Conservation (phyloP, 1,140 invertebrate species). For the Scylla paramamosain region DNA sequence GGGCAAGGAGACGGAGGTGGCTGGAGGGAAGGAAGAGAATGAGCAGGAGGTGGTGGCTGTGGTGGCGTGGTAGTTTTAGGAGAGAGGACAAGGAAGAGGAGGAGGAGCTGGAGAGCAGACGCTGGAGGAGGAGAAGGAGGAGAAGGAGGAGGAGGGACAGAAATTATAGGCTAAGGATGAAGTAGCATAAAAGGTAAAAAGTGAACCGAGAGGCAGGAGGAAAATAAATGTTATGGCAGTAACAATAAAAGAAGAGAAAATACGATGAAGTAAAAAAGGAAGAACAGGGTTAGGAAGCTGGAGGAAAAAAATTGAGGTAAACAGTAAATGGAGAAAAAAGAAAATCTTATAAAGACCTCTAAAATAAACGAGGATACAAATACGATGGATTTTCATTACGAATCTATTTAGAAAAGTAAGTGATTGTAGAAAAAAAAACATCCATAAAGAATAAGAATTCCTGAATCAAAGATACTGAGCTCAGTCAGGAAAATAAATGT, state of each 20-base stretch:
- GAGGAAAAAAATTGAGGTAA: too few species aligned
- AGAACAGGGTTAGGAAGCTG: too few species aligned
- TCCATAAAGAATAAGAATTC: neutral
- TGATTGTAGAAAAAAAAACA: neutral
- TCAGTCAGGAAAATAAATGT: neutral
- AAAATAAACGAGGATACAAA: neutral
- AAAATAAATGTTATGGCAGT: too few species aligned
- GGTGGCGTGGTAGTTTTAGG: neutral
- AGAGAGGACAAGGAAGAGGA: too few species aligned
- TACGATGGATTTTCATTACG: neutral
- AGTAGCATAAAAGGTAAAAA: neutral
- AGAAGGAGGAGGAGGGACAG: slow-evolving; percentile 7
- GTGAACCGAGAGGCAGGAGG: neutral
- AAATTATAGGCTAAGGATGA: neutral
- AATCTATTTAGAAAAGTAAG: neutral
- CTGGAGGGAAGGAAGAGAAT: slow-evolving; percentile 3
- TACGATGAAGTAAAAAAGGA: too few species aligned
- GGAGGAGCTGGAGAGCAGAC: neutral
- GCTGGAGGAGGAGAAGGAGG: neutral
- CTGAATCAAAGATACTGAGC: neutral
- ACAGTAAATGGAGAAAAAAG: too few species aligned
- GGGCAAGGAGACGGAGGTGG: neutral
- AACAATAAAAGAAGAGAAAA: too few species aligned
- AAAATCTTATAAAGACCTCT: too few species aligned
- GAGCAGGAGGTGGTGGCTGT: neutral